A percentile compares a stretch with the other conserved stretches of the same genome.
phyloP scores from a whole-genome alignment of 2,797 vertebrate species.

The Enteromius radiatus region DNA sequence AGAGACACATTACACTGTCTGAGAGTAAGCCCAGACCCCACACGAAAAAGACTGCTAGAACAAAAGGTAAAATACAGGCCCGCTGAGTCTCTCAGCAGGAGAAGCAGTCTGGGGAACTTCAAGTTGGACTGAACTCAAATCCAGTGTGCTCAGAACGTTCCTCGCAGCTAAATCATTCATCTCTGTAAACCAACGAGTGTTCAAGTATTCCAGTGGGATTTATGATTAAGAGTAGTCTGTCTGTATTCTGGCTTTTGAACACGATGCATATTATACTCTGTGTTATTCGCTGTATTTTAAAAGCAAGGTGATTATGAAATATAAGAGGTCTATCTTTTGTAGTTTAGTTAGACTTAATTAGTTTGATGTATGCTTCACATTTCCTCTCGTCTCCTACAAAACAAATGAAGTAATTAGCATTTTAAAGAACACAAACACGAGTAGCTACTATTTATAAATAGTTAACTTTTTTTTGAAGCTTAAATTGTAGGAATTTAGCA shows the following conservation, averaged over 20 bases:
- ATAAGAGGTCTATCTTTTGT: background rate
- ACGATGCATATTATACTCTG: background rate
- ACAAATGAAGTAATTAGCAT: background rate
- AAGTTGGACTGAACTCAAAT: conserved; percentile 1
- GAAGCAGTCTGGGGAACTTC: conserved; percentile 23
- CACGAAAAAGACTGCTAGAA: background rate
- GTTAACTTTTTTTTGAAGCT: background rate
- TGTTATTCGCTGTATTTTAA: background rate
- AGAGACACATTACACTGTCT: background rate
- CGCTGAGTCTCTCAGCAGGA: background rate
- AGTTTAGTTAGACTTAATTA: background rate
- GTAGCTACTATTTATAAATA: background rate
- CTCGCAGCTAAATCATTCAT: conserved; percentile 6
- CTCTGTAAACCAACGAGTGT: background rate
- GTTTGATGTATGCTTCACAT: background rate
- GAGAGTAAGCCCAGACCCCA: conserved; percentile 16
- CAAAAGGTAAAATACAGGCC: conserved; percentile 15
- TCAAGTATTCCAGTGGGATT: background rate
- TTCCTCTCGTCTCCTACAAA: background rate
- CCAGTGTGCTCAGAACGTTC: conserved; percentile 14
- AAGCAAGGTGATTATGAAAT: background rate
- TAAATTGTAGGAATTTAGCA: background rate
- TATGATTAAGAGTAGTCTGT: background rate
- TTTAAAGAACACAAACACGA: background rate
- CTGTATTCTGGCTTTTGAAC: background rate